Evolutionary conservation across 2,113 vertebrate genomes (phyloP), one percentile per base, ranked within the genome.

Genomic region (Melanostigma gelatinosum): DNA sequence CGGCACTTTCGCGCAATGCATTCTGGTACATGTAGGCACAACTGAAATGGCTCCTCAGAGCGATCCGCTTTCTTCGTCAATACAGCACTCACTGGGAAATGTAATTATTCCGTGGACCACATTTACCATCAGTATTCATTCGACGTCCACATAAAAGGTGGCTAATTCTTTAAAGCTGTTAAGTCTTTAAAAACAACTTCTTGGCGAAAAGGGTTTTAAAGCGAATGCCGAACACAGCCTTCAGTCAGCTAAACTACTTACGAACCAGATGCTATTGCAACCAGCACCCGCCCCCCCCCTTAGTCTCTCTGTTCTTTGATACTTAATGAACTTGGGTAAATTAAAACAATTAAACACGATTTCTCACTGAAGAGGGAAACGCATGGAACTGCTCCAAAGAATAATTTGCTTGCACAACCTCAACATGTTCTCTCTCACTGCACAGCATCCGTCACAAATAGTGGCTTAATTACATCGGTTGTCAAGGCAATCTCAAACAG

Each of bases 391-490:
- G 55, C 12, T n/a, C n/a, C 7, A 48, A 42, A 52, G 58, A 38
- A 67, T 7, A 74, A 16, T 44, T 4, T 50, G 75, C 18, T 68
- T 60, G 48, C 22, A 82, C 48, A 68, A 72, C 34, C 20, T 13
- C 52, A 40, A 52, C 52, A 64, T 61, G 46, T 67, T 38, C 11
- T 29, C 65, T 78, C 48, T 22, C 63, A 67, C 40, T 76, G 77
- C 72, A 55, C 42, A 18, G 65, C 61, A 72, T 79, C 62, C 44
- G 62, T 83, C 50, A 79, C 55, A 72, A 84, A 86, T 48, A 73
- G 52, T 13, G 13, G 70, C 44, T 24, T 70, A 52, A 71, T 80
- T 64, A 69, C 63, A 85, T 27, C 24, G 22, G 9, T 1, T 68
- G 80, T 57, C 34, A 29, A 64, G 8, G 54, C 44, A 54, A 80